phyloP scores from a whole-genome alignment of 2,888 invertebrate species.

The Lathronympha strigana region DNA sequence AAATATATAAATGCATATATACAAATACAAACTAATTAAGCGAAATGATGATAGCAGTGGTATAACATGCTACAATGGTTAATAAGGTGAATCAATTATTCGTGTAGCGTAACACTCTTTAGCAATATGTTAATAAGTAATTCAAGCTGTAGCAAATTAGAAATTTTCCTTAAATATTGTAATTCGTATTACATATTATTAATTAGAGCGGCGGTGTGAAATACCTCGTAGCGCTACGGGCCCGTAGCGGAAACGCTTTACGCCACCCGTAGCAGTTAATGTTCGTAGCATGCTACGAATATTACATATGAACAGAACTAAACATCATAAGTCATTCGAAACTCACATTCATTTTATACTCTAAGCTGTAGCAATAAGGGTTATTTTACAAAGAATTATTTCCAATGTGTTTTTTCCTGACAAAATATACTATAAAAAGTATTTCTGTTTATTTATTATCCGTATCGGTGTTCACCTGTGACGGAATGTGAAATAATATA shows the following conservation, averaged over 20 bases:
- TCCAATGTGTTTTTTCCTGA: background rate
- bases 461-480: slow-evolving; percentile 5
- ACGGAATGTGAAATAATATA: slow-evolving; percentile 11
- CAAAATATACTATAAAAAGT: background rate
- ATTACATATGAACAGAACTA: background rate
- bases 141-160: too few species aligned
- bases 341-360: background rate
- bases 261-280: slow-evolving; percentile 31
- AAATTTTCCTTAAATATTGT: too few species aligned
- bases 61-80: too few species aligned
- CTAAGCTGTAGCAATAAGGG: background rate
- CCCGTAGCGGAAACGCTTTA: slow-evolving; percentile 26
- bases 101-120: too few species aligned
- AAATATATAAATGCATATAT: too few species aligned
- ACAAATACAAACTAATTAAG: too few species aligned
- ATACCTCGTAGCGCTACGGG: slow-evolving; percentile 27
- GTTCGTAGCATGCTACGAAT: slow-evolving; percentile 30
- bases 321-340: background rate
- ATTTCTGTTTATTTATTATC: background rate
- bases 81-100: too few species aligned
- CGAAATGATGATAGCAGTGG: too few species aligned
- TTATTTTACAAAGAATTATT: background rate
- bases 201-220: background rate
- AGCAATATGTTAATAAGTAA: too few species aligned
- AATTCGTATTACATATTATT: too few species aligned